phyloP scores from a whole-genome alignment of 2,888 invertebrate species.

The Mimachlamys varia region DNA sequence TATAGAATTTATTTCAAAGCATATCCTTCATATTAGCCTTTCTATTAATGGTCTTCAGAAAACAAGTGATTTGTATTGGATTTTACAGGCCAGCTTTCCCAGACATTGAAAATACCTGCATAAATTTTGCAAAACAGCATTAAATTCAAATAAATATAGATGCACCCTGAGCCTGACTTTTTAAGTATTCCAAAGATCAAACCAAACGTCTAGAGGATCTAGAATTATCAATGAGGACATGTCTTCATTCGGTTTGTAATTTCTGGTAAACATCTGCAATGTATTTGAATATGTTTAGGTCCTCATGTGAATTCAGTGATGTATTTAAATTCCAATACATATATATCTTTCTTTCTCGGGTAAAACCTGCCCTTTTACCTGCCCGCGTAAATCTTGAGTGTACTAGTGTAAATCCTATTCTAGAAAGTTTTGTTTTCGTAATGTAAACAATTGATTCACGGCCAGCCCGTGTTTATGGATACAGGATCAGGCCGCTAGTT shows the following conservation, averaged over 20 bases:
- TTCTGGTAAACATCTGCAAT: background rate
- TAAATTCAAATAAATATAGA: background rate
- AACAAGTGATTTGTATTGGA: background rate
- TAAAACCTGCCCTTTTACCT: background rate
- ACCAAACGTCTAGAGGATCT: background rate
- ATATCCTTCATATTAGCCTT: conserved; percentile 26
- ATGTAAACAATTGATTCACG: background rate
- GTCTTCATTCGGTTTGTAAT: background rate
- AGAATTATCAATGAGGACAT: background rate
- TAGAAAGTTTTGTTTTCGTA: background rate
- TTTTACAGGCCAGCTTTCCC: background rate
- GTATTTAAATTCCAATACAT: background rate
- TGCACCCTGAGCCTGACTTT: background rate
- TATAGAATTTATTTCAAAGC: background rate
- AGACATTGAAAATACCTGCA: conserved; percentile 31
- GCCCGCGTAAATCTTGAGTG: background rate
- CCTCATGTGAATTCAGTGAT: background rate
- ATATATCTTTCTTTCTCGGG: background rate
- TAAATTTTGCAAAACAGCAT: conserved; percentile 33
- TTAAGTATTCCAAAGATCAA: background rate
- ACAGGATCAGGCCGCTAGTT: background rate
- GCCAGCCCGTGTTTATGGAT: background rate
- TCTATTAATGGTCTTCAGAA: background rate
- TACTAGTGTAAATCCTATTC: background rate
- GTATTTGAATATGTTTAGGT: background rate